Evolutionary conservation across 2,113 vertebrate genomes (phyloP), one percentile per base, ranked within the genome.

Genomic region (Sclerurus mexicanus): DNA sequence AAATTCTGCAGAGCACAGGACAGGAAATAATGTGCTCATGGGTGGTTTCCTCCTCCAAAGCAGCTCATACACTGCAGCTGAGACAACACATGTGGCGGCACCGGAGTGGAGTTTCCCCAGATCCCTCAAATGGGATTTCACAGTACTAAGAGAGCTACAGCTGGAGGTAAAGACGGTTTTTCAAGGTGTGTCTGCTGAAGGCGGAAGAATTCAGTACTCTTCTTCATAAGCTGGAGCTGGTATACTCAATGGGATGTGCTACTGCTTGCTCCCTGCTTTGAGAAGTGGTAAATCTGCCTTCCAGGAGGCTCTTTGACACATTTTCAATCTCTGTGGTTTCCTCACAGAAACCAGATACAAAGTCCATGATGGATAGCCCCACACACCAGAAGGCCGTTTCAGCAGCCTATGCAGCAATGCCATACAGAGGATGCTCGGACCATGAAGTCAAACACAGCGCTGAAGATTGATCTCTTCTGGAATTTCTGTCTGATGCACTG

Each of bases 21-120:
- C 88, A 95, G 95, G 95, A 97, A 97, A 96, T 90, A 92, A 93
- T 68, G 77, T 75, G 69, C 92, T 96, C 93, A 95, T 58, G 92
- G 88, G 88, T 72, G 80, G 92, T 87, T 97, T 96, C 92, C 79
- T 95, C 90, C 83, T 95, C 96, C 66, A 88, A 73, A 89, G 90
- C 73, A 60, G 47, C 76, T 84, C 84, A 60, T 37, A 71, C 0
- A 0, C 83, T 72, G 85, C 93, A 94, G 88, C 93, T 97, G 95
- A 96, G 92, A 94, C 95, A 96, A 94, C 90, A 90, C 33, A 52
- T 4, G 11, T 0, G 7, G 76, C 4, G 1, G 52, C 44, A 64
- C 19, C 12, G 31, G 52, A 78, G 40, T 49, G 68, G 76, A 93
- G 91, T 83, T 87, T 91, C 82, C 82, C 87, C 73, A 89, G 63